These are phyloP conservation scores for Xiphophorus birchmanni DNA, from an alignment of 2,797 vertebrate genomes.

Conservation along the genomic window DNA sequence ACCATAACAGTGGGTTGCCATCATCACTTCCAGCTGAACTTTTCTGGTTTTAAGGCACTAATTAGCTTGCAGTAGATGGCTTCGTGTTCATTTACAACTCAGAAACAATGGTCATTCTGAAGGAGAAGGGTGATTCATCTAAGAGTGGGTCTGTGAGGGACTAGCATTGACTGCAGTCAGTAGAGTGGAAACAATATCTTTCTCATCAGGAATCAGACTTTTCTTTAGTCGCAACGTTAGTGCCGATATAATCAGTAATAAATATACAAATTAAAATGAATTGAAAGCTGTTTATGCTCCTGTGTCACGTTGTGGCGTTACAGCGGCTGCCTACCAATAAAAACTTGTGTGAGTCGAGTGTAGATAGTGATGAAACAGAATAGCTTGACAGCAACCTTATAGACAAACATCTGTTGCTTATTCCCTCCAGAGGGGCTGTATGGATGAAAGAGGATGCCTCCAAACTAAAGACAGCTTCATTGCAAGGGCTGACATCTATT, in stretches of 20 bases:
- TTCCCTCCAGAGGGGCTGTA: slow-evolving; percentile 5
- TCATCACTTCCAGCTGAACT: slow-evolving; percentile 25
- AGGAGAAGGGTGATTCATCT: slow-evolving; percentile 9
- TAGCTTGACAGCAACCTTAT: slow-evolving; percentile 14
- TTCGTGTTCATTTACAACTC: slow-evolving; percentile 27
- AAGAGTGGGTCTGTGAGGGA: slow-evolving; percentile 5
- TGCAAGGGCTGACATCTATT: slow-evolving; percentile 18
- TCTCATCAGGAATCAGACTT: neutral
- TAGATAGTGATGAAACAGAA: slow-evolving; percentile 2
- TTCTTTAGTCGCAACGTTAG: neutral
- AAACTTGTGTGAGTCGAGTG: slow-evolving; percentile 1
- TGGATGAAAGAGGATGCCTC: slow-evolving; percentile 18
- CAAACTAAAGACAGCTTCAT: slow-evolving; percentile 30
- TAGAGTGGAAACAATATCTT: slow-evolving; percentile 16
- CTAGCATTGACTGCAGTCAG: slow-evolving; percentile 13
- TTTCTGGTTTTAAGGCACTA: slow-evolving; percentile 13
- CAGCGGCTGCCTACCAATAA: slow-evolving; percentile 6
- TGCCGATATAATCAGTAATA: neutral
- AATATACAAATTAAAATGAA: slow-evolving; percentile 10
- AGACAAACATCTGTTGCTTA: slow-evolving; percentile 43
- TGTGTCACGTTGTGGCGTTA: neutral
- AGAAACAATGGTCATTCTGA: slow-evolving; percentile 10
- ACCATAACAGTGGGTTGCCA: neutral
- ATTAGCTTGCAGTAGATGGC: slow-evolving; percentile 14
- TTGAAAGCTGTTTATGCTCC: slow-evolving; percentile 1